Evolutionary conservation across 2,888 invertebrate genomes (phyloP), one percentile per base, ranked within the genome.

Genomic region (Thumatha senex): DNA sequence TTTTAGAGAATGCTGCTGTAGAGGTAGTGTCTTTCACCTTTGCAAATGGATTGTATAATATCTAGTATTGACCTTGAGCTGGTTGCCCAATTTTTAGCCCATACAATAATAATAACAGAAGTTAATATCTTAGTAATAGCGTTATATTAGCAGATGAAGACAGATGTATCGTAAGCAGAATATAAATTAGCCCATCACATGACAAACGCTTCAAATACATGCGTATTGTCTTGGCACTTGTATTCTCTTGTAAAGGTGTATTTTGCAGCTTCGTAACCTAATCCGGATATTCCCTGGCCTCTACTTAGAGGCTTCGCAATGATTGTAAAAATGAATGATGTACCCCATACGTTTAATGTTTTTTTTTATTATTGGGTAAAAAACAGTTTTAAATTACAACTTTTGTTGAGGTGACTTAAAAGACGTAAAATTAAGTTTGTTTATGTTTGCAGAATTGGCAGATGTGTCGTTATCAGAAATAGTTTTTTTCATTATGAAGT

Each of bases 251-350:
- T 24, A 29, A 10, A 39, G 47, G 49, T 45, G 34, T 35, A 13
- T 34, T 31, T 36, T 12, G 36, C 10, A 34, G 38, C 13, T 46
- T 39, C 30, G 29, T 51, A 56, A 51, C 56, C 47, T 43, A 40
- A 46, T 39, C 43, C 66, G 63, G 66, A 68, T 65, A 54, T 66
- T 48, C 59, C 54, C 51, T 44, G 53, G 55, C 41, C 42, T 54
- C 54, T 46, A 39, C 53, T 54, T 50, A 33, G 34, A 8, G 36
- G 31, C 54, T 38, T 50, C 39, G 40, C 54, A 61, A 51, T 11
- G 46, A 51, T 53, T 41, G 18, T 11, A 5, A 14, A 42, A 44
- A 56, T 67, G 65, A 67, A 60, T 31, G n/a, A 10, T 36, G 54
- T 57, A 63, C 61, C 42, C 35, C 30, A 4, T 5, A 4, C 3